Conservation (phyloP, 2,888 invertebrate species). For the Electrophaes corylata region DNA sequence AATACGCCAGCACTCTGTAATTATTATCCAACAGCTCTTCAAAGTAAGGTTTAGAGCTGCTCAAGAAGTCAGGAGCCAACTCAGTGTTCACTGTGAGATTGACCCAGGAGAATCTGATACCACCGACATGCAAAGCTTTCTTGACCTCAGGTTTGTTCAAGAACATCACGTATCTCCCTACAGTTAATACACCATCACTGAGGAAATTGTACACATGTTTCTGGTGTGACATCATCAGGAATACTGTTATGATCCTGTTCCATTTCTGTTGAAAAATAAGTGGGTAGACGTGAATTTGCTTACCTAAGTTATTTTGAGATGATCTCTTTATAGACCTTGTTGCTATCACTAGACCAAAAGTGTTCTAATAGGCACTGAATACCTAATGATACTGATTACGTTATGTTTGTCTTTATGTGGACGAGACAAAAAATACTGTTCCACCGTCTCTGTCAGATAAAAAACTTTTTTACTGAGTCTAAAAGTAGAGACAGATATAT, state of each 20-base stretch:
- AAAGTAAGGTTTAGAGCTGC: conserved; percentile 57
- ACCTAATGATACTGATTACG: no score
- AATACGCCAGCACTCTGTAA: conserved; percentile 67
- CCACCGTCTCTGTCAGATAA: no score
- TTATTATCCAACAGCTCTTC: conserved; percentile 65
- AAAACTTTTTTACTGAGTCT: no score
- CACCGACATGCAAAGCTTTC: conserved; percentile 70
- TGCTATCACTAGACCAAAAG: no score
- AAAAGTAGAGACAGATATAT: no score
- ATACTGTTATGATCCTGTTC: conserved; percentile 52
- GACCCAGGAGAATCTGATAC: conserved; percentile 57
- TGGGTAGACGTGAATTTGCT: conserved; percentile 14
- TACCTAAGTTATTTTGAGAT: conserved; percentile 15
- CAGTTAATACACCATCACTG: conserved; percentile 50
- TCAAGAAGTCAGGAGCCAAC: conserved; percentile 67
- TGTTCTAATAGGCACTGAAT: no score
- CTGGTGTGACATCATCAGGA: conserved; percentile 61
- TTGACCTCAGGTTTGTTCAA: conserved; percentile 57
- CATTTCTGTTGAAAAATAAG: conserved; percentile 64
- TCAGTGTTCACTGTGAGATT: conserved; percentile 64
- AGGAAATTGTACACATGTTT: conserved; percentile 73
- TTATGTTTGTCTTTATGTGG: no score
- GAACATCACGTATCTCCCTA: conserved; percentile 53
- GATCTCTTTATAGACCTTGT: no score
- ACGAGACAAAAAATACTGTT: no score